Base-by-base conservation (phyloP, 2,113 vertebrate genomes). In the Odocoileus virginianus region DNA sequence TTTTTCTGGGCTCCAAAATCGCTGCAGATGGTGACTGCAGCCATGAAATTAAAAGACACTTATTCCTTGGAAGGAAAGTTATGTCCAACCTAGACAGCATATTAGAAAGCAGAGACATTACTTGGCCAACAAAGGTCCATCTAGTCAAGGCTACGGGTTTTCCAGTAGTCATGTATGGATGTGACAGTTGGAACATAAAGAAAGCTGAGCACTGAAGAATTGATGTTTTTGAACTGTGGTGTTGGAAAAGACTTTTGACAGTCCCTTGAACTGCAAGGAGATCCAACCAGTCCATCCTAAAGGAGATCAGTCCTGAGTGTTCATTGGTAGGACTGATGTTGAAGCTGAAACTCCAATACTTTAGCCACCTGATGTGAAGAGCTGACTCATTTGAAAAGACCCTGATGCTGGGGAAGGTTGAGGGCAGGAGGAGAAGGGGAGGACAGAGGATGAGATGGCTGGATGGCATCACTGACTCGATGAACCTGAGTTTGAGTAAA, bases 201-300 rank as follows among this genome's bases (percentile, higher is more conserved):
- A 67, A 67, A 10, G 7, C 61, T n/a, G 61, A 67, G 61, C 1
- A 1, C 33, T 0, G 4, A 67, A 67, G 33, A 67, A 1, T 19
- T n/a, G 61, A 64, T 67, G 4, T 16, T 67, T n/a, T 67, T 67
- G 33, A 67, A 19, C 33, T 67, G 33, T n/a, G 61, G 7, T 67
- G 33, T 1, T 67, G 7, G 61, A 67, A 33, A 67, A 67, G 61
- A 67, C 8, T 67, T 17, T n/a, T n/a, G 33, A 67, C 7, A 8
- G 33, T 67, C 4, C 61, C 33, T 67, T 67, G 61, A 33, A n/a
- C 16, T 36, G 64, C 33, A 67, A 67, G 64, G 33, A 67, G 17
- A 67, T 36, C 17, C 8, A 21, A 67, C 2, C 64, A 67, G 64
- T 67, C 33, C 33, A 36, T 67, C 33, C 33, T 67, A 36, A 67